Percentiles rank a stretch among this genome's conserved stretches.
Conservation (phyloP, 2,113 vertebrate species). For the Pseudonaja textilis region DNA sequence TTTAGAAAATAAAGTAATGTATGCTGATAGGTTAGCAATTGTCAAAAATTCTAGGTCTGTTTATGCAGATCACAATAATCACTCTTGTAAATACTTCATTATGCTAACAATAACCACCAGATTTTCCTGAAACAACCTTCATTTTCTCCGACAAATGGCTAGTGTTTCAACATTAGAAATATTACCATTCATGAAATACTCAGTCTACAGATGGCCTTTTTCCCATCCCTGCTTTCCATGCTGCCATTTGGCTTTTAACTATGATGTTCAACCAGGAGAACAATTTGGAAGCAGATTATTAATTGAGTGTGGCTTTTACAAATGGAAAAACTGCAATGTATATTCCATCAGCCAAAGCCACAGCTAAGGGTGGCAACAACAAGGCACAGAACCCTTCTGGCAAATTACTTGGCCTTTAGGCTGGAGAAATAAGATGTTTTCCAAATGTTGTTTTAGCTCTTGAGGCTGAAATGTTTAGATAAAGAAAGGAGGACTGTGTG, state of each 20-base stretch:
- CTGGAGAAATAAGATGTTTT: constrained; percentile 19
- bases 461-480: background rate
- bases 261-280: constrained; percentile 20
- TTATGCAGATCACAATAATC: background rate
- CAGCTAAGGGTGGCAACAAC: background rate
- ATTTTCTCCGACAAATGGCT: background rate
- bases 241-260: constrained; percentile 23
- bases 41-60: background rate
- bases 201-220: background rate
- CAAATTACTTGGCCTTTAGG: constrained; percentile 11
- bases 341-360: background rate
- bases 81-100: background rate
- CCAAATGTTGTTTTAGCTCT: constrained; percentile 8
- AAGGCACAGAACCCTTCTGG: background rate
- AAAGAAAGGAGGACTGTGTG: background rate
- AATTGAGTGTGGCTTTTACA: constrained; percentile 17
- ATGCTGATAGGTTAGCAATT: background rate
- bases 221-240: constrained; percentile 7
- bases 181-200: constrained; percentile 10
- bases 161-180: background rate
- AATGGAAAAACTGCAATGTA: constrained; percentile 18
- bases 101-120: background rate
- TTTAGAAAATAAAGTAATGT: background rate
- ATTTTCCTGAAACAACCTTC: constrained; percentile 2
- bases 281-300: constrained; percentile 13